Conservation (phyloP, 2,888 invertebrate genomes). For the Strigamia crassipes region DNA sequence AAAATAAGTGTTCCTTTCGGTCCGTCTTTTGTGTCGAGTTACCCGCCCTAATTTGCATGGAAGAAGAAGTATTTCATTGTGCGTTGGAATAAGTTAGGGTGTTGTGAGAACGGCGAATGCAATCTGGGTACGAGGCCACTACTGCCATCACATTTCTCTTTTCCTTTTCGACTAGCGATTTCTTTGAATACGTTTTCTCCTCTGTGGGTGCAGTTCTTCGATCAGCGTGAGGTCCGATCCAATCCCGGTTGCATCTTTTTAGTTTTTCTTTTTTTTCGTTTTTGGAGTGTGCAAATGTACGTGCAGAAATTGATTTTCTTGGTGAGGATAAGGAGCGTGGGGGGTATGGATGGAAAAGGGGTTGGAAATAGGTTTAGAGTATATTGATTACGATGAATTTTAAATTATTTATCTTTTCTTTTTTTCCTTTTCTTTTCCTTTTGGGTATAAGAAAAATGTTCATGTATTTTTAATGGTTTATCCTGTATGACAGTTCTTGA, state of each 20-base stretch:
- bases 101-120: background rate
- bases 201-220: slow-evolving; percentile 18
- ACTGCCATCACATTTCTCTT: slow-evolving; percentile 11
- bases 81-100: background rate
- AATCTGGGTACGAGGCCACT: slow-evolving; percentile 8
- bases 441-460: background rate
- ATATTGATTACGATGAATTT: slow-evolving; percentile 15
- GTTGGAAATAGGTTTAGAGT: background rate
- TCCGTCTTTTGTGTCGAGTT: background rate
- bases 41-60: slow-evolving; percentile 20
- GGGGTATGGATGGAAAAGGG: background rate
- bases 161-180: background rate
- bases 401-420: background rate
- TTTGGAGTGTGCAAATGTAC: background rate
- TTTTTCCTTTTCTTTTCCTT: background rate
- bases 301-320: slow-evolving; percentile 15
- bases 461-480: too few relatives aligned
- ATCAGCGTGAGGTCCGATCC: slow-evolving; percentile 34
- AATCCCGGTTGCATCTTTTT: slow-evolving; percentile 39
- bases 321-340: too few relatives aligned
- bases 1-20: background rate
- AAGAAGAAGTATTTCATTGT: slow-evolving; percentile 1
- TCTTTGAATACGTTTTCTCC: background rate
- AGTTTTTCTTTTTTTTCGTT: background rate
- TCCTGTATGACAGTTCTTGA: too few relatives aligned